Percentiles rank a stretch among this genome's conserved stretches.
Conservation (phyloP, 2,888 invertebrate species). For the Meiosimyza decipiens region DNA sequence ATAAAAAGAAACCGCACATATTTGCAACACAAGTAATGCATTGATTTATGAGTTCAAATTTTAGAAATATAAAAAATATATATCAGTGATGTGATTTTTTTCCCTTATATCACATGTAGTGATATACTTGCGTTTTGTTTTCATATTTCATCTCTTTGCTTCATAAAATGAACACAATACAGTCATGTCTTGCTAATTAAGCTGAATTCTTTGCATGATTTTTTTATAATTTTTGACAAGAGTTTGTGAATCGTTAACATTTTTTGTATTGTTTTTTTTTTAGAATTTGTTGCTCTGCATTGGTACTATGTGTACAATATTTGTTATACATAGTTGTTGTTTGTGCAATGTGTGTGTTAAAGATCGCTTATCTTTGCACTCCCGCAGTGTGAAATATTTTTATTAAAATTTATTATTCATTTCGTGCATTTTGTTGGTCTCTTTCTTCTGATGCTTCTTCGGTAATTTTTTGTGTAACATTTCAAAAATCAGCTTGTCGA, state of each 20-base stretch:
- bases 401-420: constrained; percentile 34
- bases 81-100: too few species aligned
- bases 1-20: too few species aligned
- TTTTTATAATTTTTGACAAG: too few species aligned
- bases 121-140: too few species aligned
- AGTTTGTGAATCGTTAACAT: too few species aligned
- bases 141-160: background rate
- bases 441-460: background rate
- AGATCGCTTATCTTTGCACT: constrained; percentile 25
- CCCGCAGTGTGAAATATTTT: constrained; percentile 35
- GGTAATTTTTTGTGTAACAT: constrained; percentile 18
- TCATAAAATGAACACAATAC: constrained; percentile 6
- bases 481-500: constrained; percentile 29
- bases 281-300: too few species aligned
- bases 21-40: too few species aligned
- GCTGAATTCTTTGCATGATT: constrained; percentile 7
- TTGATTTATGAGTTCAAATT: too few species aligned
- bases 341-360: constrained; percentile 2
- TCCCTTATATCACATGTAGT: too few species aligned
- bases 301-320: background rate
- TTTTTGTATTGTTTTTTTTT: too few species aligned
- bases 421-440: background rate
- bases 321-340: background rate
- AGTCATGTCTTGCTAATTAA: constrained; percentile 33
- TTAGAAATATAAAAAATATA: too few species aligned